Conservation (phyloP, 2,113 vertebrate genomes). For the Columba janthina region DNA sequence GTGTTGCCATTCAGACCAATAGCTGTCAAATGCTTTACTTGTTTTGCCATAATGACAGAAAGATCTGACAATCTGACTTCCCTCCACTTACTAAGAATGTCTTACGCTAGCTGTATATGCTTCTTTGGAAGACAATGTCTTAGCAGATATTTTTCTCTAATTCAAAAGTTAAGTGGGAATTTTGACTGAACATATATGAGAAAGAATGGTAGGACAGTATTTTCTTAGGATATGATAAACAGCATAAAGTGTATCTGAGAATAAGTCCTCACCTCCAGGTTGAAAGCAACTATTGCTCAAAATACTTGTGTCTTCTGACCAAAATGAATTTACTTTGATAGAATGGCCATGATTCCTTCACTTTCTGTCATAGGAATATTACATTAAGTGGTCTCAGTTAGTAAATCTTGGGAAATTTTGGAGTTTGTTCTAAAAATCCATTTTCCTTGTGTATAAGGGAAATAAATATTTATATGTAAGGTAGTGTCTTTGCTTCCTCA, state of each 20-base stretch:
- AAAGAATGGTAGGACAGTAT: neutral
- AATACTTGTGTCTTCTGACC: neutral
- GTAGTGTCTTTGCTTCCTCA: rapidly evolving
- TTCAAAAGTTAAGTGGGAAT: neutral
- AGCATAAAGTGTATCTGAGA: neutral
- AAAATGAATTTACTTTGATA: neutral
- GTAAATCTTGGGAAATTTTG: neutral
- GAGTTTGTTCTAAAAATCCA: neutral
- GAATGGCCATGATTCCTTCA: neutral
- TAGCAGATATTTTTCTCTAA: neutral
- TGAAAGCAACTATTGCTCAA: neutral
- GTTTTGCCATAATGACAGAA: neutral
- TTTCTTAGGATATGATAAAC: neutral
- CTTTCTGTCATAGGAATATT: neutral
- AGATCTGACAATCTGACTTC: neutral
- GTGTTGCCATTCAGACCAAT: neutral
- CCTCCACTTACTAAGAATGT: neutral
- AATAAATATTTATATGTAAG: neutral
- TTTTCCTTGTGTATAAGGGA: neutral
- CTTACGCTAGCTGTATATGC: neutral
- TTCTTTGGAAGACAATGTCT: neutral
- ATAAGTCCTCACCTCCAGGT: neutral
- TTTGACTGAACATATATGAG: neutral
- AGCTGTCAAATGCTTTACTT: neutral
- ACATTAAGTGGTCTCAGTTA: neutral